A percentile compares a stretch with the other conserved stretches of the same genome.
These are phyloP conservation scores for Tethea ocularis DNA, from an alignment of 2,888 invertebrate genomes.

Conservation along the genomic window DNA sequence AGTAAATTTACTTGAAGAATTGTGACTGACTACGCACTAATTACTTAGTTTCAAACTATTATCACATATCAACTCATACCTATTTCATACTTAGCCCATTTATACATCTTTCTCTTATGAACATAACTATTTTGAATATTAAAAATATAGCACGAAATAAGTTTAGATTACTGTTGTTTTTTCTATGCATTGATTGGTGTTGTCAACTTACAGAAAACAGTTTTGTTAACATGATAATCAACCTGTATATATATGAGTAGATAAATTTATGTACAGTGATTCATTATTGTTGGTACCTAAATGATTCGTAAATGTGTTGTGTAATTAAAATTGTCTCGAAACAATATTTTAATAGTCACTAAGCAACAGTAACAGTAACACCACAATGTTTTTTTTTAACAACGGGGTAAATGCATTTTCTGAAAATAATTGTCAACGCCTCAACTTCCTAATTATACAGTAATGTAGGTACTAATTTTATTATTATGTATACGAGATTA, in stretches of 20 bases:
- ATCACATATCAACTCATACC: slow-evolving; percentile 73
- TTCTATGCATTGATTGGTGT: not conserved
- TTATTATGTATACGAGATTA: slow-evolving; percentile 31
- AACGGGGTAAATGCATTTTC: slow-evolving; percentile 75
- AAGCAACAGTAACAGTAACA: slow-evolving; percentile 54
- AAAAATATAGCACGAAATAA: slow-evolving; percentile 7
- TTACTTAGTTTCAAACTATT: slow-evolving; percentile 68
- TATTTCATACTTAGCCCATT: slow-evolving; percentile 39
- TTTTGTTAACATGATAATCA: not conserved
- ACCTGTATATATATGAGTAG: not conserved
- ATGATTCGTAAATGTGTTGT: slow-evolving; percentile 5
- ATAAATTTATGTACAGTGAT: not conserved
- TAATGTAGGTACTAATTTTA: slow-evolving; percentile 9
- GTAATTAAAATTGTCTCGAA: slow-evolving; percentile 23
- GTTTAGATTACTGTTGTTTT: not conserved
- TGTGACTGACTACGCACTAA: slow-evolving; percentile 43
- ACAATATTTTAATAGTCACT: slow-evolving; percentile 35
- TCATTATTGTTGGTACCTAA: not conserved
- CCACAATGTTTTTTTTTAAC: slow-evolving; percentile 55
- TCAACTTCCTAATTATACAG: slow-evolving; percentile 40
- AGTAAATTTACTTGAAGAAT: slow-evolving; percentile 44
- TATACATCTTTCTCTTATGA: slow-evolving; percentile 25
- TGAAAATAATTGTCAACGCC: slow-evolving; percentile 66
- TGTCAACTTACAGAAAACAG: not conserved
- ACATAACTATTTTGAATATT: slow-evolving; percentile 14